Evolutionary conservation across 2,113 vertebrate species (phyloP), one percentile per base, ranked within the genome.

Genomic region (Bombycilla garrulus): DNA sequence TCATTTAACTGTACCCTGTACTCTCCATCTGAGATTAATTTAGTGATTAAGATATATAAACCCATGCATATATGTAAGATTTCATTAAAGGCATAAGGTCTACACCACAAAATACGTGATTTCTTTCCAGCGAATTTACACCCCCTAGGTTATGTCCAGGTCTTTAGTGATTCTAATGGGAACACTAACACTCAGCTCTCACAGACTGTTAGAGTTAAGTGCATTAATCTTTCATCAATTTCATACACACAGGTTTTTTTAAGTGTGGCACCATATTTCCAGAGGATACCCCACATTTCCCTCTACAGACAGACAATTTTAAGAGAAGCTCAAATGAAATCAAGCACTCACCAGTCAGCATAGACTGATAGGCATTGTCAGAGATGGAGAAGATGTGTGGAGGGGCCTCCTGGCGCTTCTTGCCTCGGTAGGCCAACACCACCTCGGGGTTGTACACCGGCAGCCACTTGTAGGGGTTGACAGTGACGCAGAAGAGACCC

Each of bases 401-500:
- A 14, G 97, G 98, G n/a, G 96, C 97, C 81, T 98, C 98, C 92
- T 97, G 95, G 66, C 97, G 96, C 88, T 98, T 98, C 60, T 98
- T 98, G 96, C 98, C 98, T 83, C 97, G 86, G 92, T 98, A 98
- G 80, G 62, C 98, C 9, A 90, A 81, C 93, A 99, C 98, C 42
- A 99, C 98, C 79, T 98, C 97, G 0, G 98, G 96, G 69, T 98
- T 98, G 36, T 99, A 99, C 86, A 98, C 98, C 0, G 98, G 98
- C 97, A 98, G 95, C 98, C 98, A 98, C 97, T 98, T 98, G 96
- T 98, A 98, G 95, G 98, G 98, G 92, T 98, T 98, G 91, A 98
- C 94, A 1, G 98, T 98, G 56, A 90, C n/a, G 3, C 90, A 94
- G 93, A 94, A 94, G 81, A 94, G 93, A 36, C 92, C 92, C 26